A percentile compares a stretch with the other conserved stretches of the same genome.
phyloP scores from a whole-genome alignment of 2,888 invertebrate genomes.

The Patella caerulea region DNA sequence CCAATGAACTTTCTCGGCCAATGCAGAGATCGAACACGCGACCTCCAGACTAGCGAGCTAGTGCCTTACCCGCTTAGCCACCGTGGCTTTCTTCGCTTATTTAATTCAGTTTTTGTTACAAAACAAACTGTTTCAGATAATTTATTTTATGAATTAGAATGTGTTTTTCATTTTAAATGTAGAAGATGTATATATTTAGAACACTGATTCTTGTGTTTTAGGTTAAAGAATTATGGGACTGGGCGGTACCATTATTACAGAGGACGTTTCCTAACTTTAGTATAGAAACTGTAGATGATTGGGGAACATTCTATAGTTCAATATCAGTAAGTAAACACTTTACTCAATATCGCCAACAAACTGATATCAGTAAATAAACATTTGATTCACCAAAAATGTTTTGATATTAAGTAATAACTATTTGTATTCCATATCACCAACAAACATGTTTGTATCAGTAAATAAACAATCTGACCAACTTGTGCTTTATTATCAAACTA shows the following conservation, averaged over 20 bases:
- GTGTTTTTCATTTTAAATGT: no score
- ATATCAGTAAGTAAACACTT: constrained; percentile 74
- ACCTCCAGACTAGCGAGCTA: no score
- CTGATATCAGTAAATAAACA: no score
- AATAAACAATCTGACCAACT: no score
- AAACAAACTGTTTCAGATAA: no score
- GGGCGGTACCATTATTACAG: constrained; percentile 78
- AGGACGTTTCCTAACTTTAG: constrained; percentile 79
- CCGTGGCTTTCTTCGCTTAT: background rate
- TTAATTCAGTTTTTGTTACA: background rate
- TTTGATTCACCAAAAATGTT: background rate
- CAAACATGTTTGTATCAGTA: no score
- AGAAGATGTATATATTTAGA: background rate
- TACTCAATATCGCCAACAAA: background rate
- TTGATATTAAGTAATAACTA: background rate
- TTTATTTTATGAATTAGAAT: no score
- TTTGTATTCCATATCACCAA: no score
- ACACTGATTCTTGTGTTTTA: constrained; percentile 49
- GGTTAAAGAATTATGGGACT: constrained; percentile 77
- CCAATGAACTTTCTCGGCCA: no score
- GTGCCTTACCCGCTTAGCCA: no score
- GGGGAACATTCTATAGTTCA: constrained; percentile 82
- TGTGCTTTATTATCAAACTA: no score
- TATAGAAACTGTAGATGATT: constrained; percentile 81
- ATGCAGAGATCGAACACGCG: no score